Evolutionary conservation across 2,797 vertebrate species (phyloP).

Genomic region (Myotis myotis): DNA sequence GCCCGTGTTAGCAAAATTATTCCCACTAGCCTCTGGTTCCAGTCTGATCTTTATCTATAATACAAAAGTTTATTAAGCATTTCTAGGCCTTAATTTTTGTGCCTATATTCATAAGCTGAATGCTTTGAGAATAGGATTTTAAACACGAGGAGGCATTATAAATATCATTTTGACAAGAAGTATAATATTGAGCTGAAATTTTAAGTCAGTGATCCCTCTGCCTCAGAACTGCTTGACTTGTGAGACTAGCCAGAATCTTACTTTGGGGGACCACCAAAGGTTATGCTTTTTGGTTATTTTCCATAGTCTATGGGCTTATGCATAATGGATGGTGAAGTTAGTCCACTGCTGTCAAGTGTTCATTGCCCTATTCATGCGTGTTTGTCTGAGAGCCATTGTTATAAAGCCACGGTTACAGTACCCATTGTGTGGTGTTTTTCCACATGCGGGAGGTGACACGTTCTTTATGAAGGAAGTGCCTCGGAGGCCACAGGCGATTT

Average conservation of each 20-base stretch:
- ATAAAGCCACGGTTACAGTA: neutral
- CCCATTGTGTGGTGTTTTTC: conserved; percentile 36
- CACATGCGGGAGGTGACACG: neutral
- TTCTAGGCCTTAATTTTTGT: neutral
- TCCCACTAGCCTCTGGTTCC: neutral
- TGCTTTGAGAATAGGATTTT: neutral
- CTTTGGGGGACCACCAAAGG: neutral
- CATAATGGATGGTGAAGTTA: neutral
- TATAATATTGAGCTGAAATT: conserved; percentile 1
- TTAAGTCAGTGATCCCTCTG: neutral
- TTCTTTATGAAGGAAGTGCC: conserved; percentile 47
- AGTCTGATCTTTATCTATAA: neutral
- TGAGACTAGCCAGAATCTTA: neutral
- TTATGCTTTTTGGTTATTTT: neutral
- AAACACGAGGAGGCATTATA: neutral
- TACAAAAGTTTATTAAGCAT: neutral
- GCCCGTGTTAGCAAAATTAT: neutral
- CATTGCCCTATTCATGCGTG: neutral
- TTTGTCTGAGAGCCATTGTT: neutral
- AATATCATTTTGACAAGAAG: neutral
- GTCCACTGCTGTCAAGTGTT: neutral
- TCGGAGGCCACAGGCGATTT: conserved; percentile 24
- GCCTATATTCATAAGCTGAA: neutral
- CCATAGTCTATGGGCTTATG: neutral
- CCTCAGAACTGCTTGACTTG: neutral